Percentiles rank a stretch among this genome's conserved stretches.
Evolutionary conservation across 2,888 invertebrate genomes (phyloP).

Genomic region (Onthophagus sagittarius): DNA sequence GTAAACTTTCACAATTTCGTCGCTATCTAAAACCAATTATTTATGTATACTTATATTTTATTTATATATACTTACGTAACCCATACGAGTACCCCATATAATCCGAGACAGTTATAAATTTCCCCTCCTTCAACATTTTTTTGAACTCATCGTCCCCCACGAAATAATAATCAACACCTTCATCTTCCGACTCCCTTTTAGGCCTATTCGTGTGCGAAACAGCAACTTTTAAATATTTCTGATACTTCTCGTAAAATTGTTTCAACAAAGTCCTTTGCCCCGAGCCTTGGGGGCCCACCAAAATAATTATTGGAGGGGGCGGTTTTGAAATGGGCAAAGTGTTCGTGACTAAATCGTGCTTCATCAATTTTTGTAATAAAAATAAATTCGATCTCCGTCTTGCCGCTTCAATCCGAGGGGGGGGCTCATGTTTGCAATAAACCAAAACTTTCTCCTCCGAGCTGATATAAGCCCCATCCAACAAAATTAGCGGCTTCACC

Average conservation of each 20-base stretch:
- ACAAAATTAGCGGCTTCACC: conserved; percentile 39
- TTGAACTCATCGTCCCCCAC: conserved; percentile 42
- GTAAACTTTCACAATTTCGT: conserved; percentile 40
- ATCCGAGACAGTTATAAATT: conserved; percentile 47
- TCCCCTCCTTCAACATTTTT: conserved; percentile 43
- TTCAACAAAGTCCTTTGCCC: conserved; percentile 32
- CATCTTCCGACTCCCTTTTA: conserved; percentile 33
- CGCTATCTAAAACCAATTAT: conserved; percentile 35
- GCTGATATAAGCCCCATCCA: conserved; percentile 43
- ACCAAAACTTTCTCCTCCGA: conserved; percentile 41
- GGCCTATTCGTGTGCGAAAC: conserved; percentile 45
- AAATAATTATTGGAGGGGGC: conserved; percentile 44
- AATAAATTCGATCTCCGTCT: conserved; percentile 39
- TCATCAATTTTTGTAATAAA: conserved; percentile 42
- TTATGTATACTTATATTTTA: conserved; percentile 5
- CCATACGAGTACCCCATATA: conserved; percentile 46
- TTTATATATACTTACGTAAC: conserved; percentile 37
- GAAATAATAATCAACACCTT: conserved; percentile 41
- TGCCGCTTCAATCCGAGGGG: conserved; percentile 36
- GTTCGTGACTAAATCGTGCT: conserved; percentile 39
- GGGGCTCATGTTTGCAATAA: conserved; percentile 36
- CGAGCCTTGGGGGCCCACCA: conserved; percentile 46
- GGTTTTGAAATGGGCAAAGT: conserved; percentile 42
- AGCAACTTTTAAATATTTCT: conserved; percentile 36
- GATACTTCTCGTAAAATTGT: conserved; percentile 33